Percentiles rank a stretch among this genome's conserved stretches.
phyloP scores from a whole-genome alignment of 1,140 invertebrate species.

The Calosoma granatense region DNA sequence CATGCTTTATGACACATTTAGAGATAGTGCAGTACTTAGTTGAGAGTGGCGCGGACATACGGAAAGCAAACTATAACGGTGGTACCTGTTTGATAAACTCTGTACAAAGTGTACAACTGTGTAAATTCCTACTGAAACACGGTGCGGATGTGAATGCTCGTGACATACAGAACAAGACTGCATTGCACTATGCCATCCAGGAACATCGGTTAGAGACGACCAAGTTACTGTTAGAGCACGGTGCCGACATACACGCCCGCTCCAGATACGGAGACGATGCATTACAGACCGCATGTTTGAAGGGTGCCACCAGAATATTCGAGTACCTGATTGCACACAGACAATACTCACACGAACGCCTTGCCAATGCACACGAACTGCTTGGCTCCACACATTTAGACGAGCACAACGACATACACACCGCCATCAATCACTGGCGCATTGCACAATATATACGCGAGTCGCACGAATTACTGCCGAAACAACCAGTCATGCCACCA shows the following conservation, averaged over 20 bases:
- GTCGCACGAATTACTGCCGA: conserved; percentile 36
- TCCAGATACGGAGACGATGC: conserved; percentile 84
- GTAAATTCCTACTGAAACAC: conserved; percentile 65
- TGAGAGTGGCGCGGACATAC: conserved; percentile 74
- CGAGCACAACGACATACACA: conserved; percentile 63
- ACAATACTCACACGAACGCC: conserved; percentile 50
- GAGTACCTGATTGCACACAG: conserved; percentile 57
- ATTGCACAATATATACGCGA: conserved; percentile 48
- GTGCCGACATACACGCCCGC: conserved; percentile 64
- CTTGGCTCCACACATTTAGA: conserved; percentile 77
- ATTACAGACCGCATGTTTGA: conserved; percentile 78
- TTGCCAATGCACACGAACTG: conserved; percentile 76
- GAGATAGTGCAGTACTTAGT: conserved; percentile 73
- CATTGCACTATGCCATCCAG: conserved; percentile 88
- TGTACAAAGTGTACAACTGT: conserved; percentile 74
- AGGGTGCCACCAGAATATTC: conserved; percentile 76
- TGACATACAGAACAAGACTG: conserved; percentile 86
- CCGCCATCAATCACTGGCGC: conserved; percentile 55
- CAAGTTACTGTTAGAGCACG: conserved; percentile 65
- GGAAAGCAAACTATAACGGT: conserved; percentile 80
- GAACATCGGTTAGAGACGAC: conserved; percentile 79
- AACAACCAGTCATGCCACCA: conserved; percentile 44
- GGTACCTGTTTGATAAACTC: conserved; percentile 91
- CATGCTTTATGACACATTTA: conserved; percentile 88
- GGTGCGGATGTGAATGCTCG: conserved; percentile 75